Conservation (phyloP, 2,888 invertebrate species). For the Drosophila quasianomalipes region DNA sequence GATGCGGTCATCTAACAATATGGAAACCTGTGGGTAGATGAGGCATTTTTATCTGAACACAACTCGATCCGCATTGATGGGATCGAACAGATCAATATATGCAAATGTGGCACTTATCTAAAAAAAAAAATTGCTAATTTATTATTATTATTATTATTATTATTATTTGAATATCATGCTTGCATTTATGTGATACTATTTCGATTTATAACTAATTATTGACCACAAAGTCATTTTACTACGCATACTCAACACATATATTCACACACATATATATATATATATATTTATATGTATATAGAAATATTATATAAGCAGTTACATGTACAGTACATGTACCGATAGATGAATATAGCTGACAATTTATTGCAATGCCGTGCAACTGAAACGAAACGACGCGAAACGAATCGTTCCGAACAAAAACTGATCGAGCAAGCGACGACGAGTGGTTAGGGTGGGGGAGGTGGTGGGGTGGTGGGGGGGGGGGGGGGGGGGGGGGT, state of each 20-base stretch:
- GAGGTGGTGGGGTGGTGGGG: background rate
- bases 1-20: constrained; percentile 32
- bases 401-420: constrained; percentile 32
- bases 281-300: background rate
- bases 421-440: constrained; percentile 22
- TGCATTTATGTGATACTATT: constrained; percentile 55
- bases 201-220: constrained; percentile 66
- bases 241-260: constrained; percentile 21
- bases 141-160: constrained; percentile 12
- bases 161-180: constrained; percentile 15
- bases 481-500: background rate
- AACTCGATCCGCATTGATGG: background rate
- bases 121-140: constrained; percentile 24
- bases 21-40: background rate
- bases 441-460: background rate
- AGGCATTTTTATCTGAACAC: background rate
- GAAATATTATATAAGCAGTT: background rate
- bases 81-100: constrained; percentile 51
- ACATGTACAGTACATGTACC: background rate
- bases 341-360: constrained; percentile 26
- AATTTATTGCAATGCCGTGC: constrained; percentile 56
- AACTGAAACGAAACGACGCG: constrained; percentile 32
- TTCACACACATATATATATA: background rate
- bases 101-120: constrained; percentile 42
- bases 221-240: constrained; percentile 64